Percentiles rank a stretch among this genome's conserved stretches.
These are phyloP conservation scores for Rhingia rostrata DNA, from an alignment of 2,888 invertebrate species.

Conservation along the genomic window DNA sequence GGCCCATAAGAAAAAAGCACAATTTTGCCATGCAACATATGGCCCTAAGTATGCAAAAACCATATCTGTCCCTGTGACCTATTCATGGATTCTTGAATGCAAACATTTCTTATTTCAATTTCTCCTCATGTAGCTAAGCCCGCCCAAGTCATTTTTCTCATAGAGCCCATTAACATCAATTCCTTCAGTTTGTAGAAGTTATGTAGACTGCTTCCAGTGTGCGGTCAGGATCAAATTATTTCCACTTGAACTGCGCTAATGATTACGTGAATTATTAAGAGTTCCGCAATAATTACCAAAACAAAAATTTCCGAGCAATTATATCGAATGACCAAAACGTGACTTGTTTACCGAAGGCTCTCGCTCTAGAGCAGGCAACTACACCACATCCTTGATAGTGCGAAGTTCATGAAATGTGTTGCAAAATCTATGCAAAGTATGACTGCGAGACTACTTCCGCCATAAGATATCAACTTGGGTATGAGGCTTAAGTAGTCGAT, in stretches of 20 bases:
- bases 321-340: conserved; percentile 50
- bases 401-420: conserved; percentile 38
- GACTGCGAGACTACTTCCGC: conserved; percentile 5
- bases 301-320: conserved; percentile 47
- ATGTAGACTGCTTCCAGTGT: neutral
- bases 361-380: neutral
- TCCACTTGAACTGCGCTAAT: conserved; percentile 29
- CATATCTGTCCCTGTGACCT: too few species aligned
- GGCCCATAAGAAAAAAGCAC: too few species aligned
- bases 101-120: too few species aligned
- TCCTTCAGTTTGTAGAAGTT: too few species aligned
- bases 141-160: too few species aligned
- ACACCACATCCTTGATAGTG: neutral
- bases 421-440: conserved; percentile 51
- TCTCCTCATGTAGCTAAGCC: too few species aligned
- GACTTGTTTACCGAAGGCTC: conserved; percentile 8
- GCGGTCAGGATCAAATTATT: conserved; percentile 18
- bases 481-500: neutral
- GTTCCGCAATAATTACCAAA: conserved; percentile 39
- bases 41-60: too few species aligned
- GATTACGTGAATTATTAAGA: conserved; percentile 51
- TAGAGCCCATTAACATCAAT: too few species aligned
- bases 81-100: too few species aligned
- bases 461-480: conserved; percentile 8
- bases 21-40: too few species aligned